phyloP scores from a whole-genome alignment of 1,140 invertebrate genomes.

The Sitobion miscanthi region DNA sequence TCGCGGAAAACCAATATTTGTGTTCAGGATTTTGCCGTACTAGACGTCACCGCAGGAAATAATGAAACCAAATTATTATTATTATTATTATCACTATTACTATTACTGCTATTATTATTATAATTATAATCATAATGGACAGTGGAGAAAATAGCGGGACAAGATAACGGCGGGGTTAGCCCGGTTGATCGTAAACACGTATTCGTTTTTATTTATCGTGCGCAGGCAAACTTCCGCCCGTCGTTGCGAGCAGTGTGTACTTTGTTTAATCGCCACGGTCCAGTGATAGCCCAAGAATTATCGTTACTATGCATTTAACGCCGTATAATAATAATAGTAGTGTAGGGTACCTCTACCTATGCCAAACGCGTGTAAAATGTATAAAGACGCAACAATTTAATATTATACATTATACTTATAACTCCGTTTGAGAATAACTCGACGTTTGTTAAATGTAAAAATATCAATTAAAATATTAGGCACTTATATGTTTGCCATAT shows the following conservation, averaged over 20 bases:
- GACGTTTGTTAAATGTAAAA: not conserved
- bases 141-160: not conserved
- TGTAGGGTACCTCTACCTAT: not conserved
- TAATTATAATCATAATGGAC: constrained; percentile 20
- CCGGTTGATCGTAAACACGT: constrained; percentile 23
- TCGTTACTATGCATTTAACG: not conserved
- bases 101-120: not conserved
- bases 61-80: constrained; percentile 42
- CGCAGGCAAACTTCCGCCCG: not conserved
- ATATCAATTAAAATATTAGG: too few relatives aligned
- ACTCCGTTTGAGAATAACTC: not conserved
- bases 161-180: constrained; percentile 5
- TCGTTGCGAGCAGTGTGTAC: not conserved
- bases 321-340: not conserved
- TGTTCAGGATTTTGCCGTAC: constrained; percentile 34
- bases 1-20: constrained; percentile 55
- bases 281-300: constrained; percentile 9
- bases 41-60: constrained; percentile 23
- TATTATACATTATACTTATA: not conserved
- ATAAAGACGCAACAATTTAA: not conserved
- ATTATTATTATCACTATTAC: not conserved
- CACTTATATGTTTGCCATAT: not conserved
- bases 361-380: not conserved
- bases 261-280: not conserved
- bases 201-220: constrained; percentile 16